These are phyloP conservation scores for Bombyx huttoni DNA, from an alignment of 2,888 invertebrate species.

Conservation along the genomic window DNA sequence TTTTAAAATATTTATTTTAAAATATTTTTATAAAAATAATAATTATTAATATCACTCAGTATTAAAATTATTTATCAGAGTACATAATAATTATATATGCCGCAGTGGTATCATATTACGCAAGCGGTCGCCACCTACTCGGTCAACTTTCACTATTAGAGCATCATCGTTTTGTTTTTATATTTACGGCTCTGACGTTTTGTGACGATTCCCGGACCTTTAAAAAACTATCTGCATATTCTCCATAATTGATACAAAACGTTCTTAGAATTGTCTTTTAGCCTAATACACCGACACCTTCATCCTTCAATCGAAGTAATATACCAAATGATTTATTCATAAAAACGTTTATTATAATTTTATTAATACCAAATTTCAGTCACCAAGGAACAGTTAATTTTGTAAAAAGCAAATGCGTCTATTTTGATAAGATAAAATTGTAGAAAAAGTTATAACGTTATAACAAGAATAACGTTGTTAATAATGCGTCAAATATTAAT, in stretches of 20 bases:
- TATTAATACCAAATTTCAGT: no score
- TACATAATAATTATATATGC: conserved; percentile 1
- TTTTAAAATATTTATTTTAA: no score
- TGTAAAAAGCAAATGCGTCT: no score
- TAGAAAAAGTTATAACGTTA: no score
- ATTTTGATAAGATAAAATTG: no score
- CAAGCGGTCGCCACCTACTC: conserved; percentile 9
- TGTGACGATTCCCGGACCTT: not conserved
- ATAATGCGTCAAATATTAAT: no score
- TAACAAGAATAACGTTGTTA: no score
- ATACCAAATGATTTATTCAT: no score
- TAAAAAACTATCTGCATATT: not conserved
- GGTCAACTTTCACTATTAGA: conserved; percentile 16
- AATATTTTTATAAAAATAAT: not conserved
- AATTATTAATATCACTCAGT: not conserved
- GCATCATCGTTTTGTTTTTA: conserved; percentile 6
- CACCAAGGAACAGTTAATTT: no score
- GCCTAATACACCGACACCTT: not conserved
- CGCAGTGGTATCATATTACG: conserved; percentile 11
- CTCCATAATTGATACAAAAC: not conserved
- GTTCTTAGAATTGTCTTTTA: not conserved
- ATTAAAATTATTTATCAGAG: not conserved
- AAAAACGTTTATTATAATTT: no score
- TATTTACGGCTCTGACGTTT: not conserved
- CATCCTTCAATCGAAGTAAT: no score